Evolutionary conservation across 1,140 invertebrate species (phyloP).

Genomic region (Acromyrmex charruanus): DNA sequence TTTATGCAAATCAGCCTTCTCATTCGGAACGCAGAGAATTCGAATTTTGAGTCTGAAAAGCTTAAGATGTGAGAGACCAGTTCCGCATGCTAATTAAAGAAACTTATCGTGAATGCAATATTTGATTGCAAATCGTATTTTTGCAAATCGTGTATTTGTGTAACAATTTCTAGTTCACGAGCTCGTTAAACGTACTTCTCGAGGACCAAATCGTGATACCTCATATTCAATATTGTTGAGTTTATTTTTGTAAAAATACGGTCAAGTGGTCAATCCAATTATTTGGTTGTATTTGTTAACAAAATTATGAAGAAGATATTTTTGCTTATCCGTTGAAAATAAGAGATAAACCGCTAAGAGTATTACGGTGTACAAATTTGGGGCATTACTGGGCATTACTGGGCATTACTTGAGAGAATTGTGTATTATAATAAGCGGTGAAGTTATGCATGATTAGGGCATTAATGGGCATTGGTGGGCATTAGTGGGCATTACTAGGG

Average conservation of each 20-base stretch:
- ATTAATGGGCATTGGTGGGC: too few relatives aligned
- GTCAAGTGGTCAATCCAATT: slow-evolving; percentile 18
- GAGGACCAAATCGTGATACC: background rate
- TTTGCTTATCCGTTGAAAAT: background rate
- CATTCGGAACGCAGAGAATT: background rate
- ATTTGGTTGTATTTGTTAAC: background rate
- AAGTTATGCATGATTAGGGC: too few relatives aligned
- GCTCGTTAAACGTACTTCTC: slow-evolving; percentile 6
- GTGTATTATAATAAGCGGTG: too few relatives aligned
- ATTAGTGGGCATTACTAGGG: too few relatives aligned
- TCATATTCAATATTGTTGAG: background rate
- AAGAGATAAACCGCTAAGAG: too few relatives aligned
- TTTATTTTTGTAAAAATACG: background rate
- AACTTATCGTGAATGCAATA: background rate
- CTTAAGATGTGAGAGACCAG: background rate
- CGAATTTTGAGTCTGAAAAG: background rate
- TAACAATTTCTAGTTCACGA: background rate
- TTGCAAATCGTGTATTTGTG: slow-evolving; percentile 5
- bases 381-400: too few relatives aligned
- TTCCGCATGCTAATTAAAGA: slow-evolving; percentile 5
- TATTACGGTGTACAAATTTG: too few relatives aligned
- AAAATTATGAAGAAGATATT: slow-evolving; percentile 15
- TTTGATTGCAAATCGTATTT: slow-evolving; percentile 10
- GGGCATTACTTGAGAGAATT: too few relatives aligned
- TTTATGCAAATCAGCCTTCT: slow-evolving; percentile 52